Base-by-base conservation (phyloP, 2,888 invertebrate genomes). In the Lamellibrachia columna region DNA sequence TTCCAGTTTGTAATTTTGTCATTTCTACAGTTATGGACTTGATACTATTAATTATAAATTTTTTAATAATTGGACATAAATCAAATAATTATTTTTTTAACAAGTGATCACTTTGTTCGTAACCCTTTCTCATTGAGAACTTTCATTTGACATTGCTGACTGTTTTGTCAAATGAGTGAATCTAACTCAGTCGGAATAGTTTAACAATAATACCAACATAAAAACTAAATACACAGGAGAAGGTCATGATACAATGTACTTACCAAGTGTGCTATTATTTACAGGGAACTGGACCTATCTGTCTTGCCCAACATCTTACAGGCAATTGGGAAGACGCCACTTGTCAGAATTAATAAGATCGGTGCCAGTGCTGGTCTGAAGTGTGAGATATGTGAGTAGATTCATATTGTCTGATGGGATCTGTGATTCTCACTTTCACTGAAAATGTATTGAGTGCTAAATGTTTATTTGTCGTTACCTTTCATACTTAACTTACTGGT, bases 271-370 rank as follows among this genome's bases (percentile, higher is more conserved):
- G 7, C 55, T 55, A 55, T 9, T 75, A 22, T 75, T 75, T 75
- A 75, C 75, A 75, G 75, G 1, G 75, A 75, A n/a, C 75, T 75
- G 75, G 22, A 75, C 75, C 75, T 75, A n/a, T 75, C 75, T 2
- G 22, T 96, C 28, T 94, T 96, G 94, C 94, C 95, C 0, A 95
- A 94, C 60, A 95, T 96, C 91, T 94, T 96, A 52, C 93, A 95
- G 52, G 95, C 95, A 91, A 97, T 97, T 93, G 97, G 97, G n/a
- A 95, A 96, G 93, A 97, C 97, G 0, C 97, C 97, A 7, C 93
- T 97, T 28, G 96, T 97, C 1, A 94, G 95, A 58, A 94, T 97
- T 60, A 97, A 97, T 94, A 95, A 95, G 92, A 96, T 97, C 53
- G 94, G 96, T 52, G 94, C 95, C 93, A 94, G 94, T 15, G 95